Evolutionary conservation across 2,797 vertebrate species (phyloP).

Genomic region (Gallinago nigripennis): DNA sequence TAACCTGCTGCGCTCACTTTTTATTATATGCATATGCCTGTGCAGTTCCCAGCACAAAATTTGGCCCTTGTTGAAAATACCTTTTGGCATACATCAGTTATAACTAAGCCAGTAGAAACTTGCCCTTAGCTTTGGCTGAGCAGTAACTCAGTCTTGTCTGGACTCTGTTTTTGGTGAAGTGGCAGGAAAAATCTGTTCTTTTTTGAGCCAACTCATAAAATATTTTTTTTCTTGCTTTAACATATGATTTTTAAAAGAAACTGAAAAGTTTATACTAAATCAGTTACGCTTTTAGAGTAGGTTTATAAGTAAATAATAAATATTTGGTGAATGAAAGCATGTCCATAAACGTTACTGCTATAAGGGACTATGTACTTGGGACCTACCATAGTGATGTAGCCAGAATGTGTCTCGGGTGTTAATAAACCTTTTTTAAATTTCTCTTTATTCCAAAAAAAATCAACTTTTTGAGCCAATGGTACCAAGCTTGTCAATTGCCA

Average conservation of each 20-base stretch:
- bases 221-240: slow-evolving; percentile 17
- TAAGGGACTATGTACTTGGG: background rate
- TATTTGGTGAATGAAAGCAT: slow-evolving; percentile 48
- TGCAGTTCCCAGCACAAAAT: slow-evolving; percentile 41
- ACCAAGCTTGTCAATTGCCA: background rate
- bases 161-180: slow-evolving; percentile 63
- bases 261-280: background rate
- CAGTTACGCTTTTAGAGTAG: slow-evolving; percentile 9
- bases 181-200: slow-evolving; percentile 55
- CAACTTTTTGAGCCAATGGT: background rate
- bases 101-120: slow-evolving; percentile 66
- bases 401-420: background rate
- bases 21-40: slow-evolving; percentile 56
- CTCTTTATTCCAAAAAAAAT: slow-evolving; percentile 2
- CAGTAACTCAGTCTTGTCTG: slow-evolving; percentile 58
- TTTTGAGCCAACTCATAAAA: slow-evolving; percentile 29
- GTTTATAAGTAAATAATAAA: slow-evolving; percentile 45
- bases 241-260: slow-evolving; percentile 20
- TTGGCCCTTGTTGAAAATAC: slow-evolving; percentile 53
- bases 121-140: slow-evolving; percentile 59
- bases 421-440: slow-evolving; percentile 23
- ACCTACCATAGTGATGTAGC: background rate
- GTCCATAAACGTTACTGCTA: slow-evolving; percentile 1
- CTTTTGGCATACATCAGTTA: slow-evolving; percentile 62
- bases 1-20: slow-evolving; percentile 43